Conservation (phyloP, 2,113 vertebrate species). For the Microtus pennsylvanicus region DNA sequence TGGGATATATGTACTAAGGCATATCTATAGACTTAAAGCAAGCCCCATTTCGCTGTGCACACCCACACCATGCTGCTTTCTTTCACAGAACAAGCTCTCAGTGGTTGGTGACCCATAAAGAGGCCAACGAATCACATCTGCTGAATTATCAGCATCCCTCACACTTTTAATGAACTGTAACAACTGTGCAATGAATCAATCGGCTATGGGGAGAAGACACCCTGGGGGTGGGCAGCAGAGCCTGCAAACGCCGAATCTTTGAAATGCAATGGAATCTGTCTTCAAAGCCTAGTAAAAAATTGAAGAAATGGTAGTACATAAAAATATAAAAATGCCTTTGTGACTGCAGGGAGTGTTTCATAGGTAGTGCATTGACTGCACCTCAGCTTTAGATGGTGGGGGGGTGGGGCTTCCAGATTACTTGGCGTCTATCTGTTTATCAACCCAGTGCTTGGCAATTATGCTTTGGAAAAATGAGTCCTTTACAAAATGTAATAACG, state of each 20-base stretch:
- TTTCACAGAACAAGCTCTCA: constrained; percentile 40
- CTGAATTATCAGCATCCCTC: constrained; percentile 69
- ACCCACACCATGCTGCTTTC: neutral
- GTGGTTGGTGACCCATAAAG: constrained; percentile 56
- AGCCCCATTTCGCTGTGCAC: neutral
- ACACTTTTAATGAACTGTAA: constrained; percentile 77
- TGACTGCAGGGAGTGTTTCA: neutral
- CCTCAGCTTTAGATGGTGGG: neutral
- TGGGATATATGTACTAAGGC: neutral
- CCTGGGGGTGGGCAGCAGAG: constrained; percentile 58
- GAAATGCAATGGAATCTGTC: constrained; percentile 66
- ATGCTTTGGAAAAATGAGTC: neutral
- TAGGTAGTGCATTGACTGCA: neutral
- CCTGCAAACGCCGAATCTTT: constrained; percentile 51
- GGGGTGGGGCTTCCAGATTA: neutral
- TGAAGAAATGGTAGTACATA: constrained; percentile 49
- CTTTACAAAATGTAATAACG: neutral
- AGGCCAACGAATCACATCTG: constrained; percentile 55
- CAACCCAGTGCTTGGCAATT: neutral
- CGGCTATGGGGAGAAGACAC: constrained; percentile 34
- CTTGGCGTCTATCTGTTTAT: neutral
- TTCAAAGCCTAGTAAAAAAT: constrained; percentile 68
- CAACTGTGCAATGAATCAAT: constrained; percentile 72
- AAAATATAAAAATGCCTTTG: constrained; percentile 28
- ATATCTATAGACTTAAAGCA: neutral